Conservation (phyloP, 2,797 vertebrate genomes). For the Hirundo rustica region DNA sequence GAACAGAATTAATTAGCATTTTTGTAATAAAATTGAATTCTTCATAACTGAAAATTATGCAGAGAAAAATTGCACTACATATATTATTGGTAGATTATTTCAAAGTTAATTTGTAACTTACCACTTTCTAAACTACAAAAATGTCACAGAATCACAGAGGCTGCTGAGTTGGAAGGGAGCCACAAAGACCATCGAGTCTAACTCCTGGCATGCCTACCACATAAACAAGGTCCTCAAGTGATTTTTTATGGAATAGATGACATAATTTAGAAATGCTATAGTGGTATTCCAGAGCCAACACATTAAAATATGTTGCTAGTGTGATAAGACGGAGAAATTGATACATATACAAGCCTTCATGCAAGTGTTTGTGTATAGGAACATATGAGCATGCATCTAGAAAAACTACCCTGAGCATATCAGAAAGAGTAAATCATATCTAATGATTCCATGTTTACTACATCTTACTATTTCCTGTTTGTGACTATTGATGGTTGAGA, state of each 20-base stretch:
- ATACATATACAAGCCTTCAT: neutral
- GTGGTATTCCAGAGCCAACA: neutral
- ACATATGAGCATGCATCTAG: neutral
- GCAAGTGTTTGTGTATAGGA: neutral
- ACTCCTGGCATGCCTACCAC: neutral
- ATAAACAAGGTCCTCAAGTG: neutral
- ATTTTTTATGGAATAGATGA: neutral
- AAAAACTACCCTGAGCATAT: neutral
- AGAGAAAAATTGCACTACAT: neutral
- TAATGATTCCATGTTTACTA: neutral
- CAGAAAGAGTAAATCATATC: neutral
- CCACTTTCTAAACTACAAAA: neutral
- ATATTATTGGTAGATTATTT: neutral
- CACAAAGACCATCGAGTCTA: neutral
- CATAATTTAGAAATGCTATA: neutral
- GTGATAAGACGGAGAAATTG: neutral
- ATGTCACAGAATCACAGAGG: neutral
- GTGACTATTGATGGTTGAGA: neutral
- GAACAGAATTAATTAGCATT: conserved; percentile 7
- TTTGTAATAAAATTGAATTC: neutral
- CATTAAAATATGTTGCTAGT: neutral
- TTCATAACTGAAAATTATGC: conserved; percentile 11
- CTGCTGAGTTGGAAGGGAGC: neutral
- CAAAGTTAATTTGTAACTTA: neutral
- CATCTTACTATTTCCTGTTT: neutral